Evolutionary conservation across 2,888 invertebrate species (phyloP), one percentile per base, ranked within the genome.

Genomic region (Troides helena): DNA sequence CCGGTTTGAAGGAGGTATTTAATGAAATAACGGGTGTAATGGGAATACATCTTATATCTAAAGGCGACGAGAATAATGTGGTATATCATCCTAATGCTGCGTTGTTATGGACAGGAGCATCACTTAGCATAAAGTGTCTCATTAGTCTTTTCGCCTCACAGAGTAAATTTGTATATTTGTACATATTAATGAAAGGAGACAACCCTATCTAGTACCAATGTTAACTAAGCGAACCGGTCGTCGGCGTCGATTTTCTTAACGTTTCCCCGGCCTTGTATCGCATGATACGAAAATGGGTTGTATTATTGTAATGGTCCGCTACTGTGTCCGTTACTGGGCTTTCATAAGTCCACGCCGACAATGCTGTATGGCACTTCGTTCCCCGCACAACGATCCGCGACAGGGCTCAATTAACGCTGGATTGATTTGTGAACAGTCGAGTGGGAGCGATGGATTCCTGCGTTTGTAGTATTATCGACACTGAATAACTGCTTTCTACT

Each of bases 361-460:
- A 72, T 68, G 46, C 68, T 59, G 14, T 62, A 43, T 62, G 67
- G 63, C 63, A 60, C 53, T 63, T 63, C 21, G 58, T 50, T 59
- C 63, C 25, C 14, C 43, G 57, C 57, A 65, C 39, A 39, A 61
- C 43, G 43, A 21, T 53, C 36, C 61, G 61, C 61, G 71, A 73
- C 71, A 50, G 62, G 67, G 70, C 68, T 76, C 74, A 75, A 76
- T 76, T 77, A 75, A 74, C 63, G 57, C 62, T 68, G 43, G 53
- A 74, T 74, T 82, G 83, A 84, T 83, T 84, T 82, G 82, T 80
- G 79, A 74, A 76, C 77, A 77, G 78, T 78, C 76, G 79, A 76
- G 69, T 73, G 72, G 67, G 72, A 71, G 74, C 75, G 73, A 78
- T 75, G 73, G 76, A 76, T 77, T 76, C 77, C 72, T 73, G 77